These are phyloP conservation scores for Rousettus madagascariensis DNA, from an alignment of 2,797 vertebrate species.

Conservation along the genomic window DNA sequence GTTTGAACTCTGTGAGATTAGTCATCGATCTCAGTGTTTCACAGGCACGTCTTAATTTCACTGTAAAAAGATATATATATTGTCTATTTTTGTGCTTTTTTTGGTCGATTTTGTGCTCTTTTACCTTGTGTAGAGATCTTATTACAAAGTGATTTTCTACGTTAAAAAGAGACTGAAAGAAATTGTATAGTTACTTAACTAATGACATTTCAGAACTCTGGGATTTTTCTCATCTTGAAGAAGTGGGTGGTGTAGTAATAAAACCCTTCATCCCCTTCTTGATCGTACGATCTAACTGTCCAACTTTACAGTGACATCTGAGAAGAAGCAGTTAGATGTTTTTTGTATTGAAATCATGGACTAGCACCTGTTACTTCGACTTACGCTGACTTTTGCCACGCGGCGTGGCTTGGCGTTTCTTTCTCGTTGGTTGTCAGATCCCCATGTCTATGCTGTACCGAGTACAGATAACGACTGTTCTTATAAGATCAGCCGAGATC, in stretches of 20 bases:
- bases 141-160: slow-evolving; percentile 71
- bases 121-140: slow-evolving; percentile 57
- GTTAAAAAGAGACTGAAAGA: slow-evolving; percentile 54
- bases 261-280: background rate
- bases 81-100: slow-evolving; percentile 72
- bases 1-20: background rate
- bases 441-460: background rate
- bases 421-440: background rate
- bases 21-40: background rate
- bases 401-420: background rate
- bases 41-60: background rate
- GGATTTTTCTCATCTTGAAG: slow-evolving; percentile 49
- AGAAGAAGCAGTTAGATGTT: slow-evolving; percentile 27
- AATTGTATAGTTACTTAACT: slow-evolving; percentile 26
- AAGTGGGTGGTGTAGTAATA: background rate
- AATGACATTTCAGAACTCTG: slow-evolving; percentile 43
- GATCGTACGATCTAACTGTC: slow-evolving; percentile 9
- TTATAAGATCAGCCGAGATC: background rate
- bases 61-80: slow-evolving; percentile 58
- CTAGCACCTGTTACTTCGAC: background rate
- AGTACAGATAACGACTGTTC: background rate
- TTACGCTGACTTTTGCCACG: background rate
- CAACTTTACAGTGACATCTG: slow-evolving; percentile 43
- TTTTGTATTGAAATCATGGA: slow-evolving; percentile 52
- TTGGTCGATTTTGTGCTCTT: slow-evolving; percentile 47